Conservation (phyloP, 2,797 vertebrate genomes). For the Gymnopithys bicolor region DNA sequence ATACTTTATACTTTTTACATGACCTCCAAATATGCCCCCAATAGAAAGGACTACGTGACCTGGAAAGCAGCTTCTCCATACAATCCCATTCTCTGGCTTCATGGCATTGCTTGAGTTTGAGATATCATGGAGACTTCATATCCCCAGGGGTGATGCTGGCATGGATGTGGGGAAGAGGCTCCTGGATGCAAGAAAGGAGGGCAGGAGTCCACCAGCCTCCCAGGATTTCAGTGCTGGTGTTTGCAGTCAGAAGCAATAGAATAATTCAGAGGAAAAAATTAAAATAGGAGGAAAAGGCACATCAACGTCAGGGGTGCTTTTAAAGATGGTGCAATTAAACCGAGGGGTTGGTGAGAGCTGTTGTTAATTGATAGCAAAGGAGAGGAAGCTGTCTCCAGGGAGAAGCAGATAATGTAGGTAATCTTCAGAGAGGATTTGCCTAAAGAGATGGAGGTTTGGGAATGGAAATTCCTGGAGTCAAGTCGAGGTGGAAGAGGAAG, state of each 20-base stretch:
- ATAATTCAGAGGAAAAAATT: not conserved
- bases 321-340: slow-evolving; percentile 26
- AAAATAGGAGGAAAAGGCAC: not conserved
- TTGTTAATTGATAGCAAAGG: slow-evolving; percentile 49
- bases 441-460: slow-evolving; percentile 41
- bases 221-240: not conserved
- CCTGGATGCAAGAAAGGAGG: not conserved
- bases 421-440: slow-evolving; percentile 67
- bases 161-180: not conserved
- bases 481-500: not conserved
- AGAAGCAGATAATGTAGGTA: slow-evolving; percentile 57
- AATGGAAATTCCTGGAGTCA: slow-evolving; percentile 24
- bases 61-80: not conserved
- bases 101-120: not conserved
- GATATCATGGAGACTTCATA: not conserved
- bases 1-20: not conserved
- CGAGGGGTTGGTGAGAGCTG: not conserved
- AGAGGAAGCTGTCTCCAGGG: slow-evolving; percentile 33
- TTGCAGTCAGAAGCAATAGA: not conserved
- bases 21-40: not conserved
- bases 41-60: not conserved
- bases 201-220: not conserved
- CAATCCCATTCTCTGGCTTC: not conserved
- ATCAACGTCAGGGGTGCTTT: not conserved
- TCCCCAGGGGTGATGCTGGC: not conserved